Evolutionary conservation across 1,140 invertebrate species (phyloP).

Genomic region (Drosophila prosaltans): DNA sequence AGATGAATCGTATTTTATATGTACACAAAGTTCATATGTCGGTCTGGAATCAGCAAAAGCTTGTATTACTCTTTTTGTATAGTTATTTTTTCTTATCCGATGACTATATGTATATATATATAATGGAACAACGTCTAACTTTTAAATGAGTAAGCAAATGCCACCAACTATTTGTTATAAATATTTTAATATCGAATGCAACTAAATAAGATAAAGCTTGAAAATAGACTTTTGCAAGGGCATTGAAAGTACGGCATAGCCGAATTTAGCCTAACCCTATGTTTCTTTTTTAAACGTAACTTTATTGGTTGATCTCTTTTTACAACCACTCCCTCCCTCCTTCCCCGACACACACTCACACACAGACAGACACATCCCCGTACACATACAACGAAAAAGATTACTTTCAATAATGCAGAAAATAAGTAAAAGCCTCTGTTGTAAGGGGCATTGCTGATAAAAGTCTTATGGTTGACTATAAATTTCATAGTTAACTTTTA

Average conservation of each 20-base stretch:
- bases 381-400: slow-evolving; percentile 2
- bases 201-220: too few species aligned
- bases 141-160: too few species aligned
- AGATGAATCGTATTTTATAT: background rate
- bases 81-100: too few species aligned
- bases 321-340: too few species aligned
- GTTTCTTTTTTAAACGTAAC: background rate
- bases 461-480: too few species aligned
- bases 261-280: background rate
- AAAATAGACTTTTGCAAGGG: background rate
- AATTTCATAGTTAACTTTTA: background rate
- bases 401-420: slow-evolving; percentile 6
- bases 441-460: slow-evolving; percentile 12
- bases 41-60: background rate
- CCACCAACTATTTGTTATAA: too few species aligned
- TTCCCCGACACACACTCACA: background rate
- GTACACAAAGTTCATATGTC: background rate
- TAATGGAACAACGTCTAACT: too few species aligned
- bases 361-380: background rate
- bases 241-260: background rate
- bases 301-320: background rate
- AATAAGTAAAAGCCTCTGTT: slow-evolving; percentile 6
- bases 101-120: too few species aligned
- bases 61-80: background rate
- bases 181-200: background rate